Percentiles rank a stretch among this genome's conserved stretches.
phyloP scores from a whole-genome alignment of 2,888 invertebrate genomes.

The Poecilobothrus nobilitatus region DNA sequence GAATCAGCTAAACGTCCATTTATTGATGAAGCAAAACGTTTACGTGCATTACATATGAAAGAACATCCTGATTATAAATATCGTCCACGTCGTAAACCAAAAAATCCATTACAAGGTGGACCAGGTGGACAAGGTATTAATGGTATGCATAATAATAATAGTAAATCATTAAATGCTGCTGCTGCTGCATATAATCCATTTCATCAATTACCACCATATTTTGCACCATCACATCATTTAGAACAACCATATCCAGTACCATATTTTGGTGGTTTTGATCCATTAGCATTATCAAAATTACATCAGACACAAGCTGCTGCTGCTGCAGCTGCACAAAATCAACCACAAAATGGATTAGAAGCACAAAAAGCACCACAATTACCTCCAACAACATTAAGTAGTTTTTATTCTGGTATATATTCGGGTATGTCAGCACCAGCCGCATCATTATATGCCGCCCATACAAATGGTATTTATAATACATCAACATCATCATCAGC shows the following conservation, averaged over 20 bases:
- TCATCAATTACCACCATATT: slow-evolving; percentile 63
- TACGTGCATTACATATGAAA: slow-evolving; percentile 81
- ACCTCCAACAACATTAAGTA: slow-evolving; percentile 41
- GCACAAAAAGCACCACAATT: slow-evolving; percentile 38
- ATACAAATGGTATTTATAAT: slow-evolving; percentile 41
- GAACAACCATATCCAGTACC: slow-evolving; percentile 49
- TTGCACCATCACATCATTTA: slow-evolving; percentile 65
- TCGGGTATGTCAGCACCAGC: slow-evolving; percentile 42
- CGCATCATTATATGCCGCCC: slow-evolving; percentile 42
- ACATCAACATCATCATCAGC: slow-evolving; percentile 38
- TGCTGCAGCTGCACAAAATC: slow-evolving; percentile 38
- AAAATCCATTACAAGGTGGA: slow-evolving; percentile 54
- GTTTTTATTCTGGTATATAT: slow-evolving; percentile 44
- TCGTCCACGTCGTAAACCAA: slow-evolving; percentile 75
- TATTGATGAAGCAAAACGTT: slow-evolving; percentile 88
- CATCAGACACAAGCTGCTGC: slow-evolving; percentile 41
- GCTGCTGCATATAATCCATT: slow-evolving; percentile 52
- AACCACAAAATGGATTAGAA: slow-evolving; percentile 36
- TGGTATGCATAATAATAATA: slow-evolving; percentile 31
- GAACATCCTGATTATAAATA: slow-evolving; percentile 89
- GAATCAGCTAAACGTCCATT: slow-evolving; percentile 86
- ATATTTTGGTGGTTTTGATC: slow-evolving; percentile 44
- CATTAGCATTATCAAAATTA: slow-evolving; percentile 40
- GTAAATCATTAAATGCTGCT: slow-evolving; percentile 37
- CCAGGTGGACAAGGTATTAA: slow-evolving; percentile 36